These are phyloP conservation scores for Xerus rutilus DNA, from an alignment of 2,797 vertebrate species.

Conservation along the genomic window DNA sequence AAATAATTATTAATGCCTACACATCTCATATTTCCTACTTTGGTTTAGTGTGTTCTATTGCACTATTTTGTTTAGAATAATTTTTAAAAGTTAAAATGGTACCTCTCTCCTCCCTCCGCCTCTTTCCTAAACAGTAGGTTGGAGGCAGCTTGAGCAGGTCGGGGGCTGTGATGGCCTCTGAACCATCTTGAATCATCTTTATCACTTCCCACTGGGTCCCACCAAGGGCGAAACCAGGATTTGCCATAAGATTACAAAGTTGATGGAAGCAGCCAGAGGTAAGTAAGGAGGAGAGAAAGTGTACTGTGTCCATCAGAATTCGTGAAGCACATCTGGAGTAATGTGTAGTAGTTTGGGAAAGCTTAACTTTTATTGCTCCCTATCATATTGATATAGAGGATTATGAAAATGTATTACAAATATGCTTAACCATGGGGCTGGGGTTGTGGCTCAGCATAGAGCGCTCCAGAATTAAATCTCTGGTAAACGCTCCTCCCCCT, in stretches of 20 bases:
- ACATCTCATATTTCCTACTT: background rate
- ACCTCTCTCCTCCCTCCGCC: no score
- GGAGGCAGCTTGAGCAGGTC: background rate
- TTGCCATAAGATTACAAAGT: no score
- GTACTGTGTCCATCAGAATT: background rate
- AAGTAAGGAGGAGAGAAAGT: no score
- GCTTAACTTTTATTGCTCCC: background rate
- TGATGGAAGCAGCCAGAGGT: background rate
- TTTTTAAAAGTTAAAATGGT: slow-evolving; percentile 23
- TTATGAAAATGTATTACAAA: background rate
- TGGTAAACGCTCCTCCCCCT: no score
- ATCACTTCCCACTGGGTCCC: background rate
- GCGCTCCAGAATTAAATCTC: no score
- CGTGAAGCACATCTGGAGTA: background rate
- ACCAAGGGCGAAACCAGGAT: background rate
- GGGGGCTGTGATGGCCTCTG: background rate
- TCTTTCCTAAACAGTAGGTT: background rate
- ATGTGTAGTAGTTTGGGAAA: background rate
- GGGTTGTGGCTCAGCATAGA: no score
- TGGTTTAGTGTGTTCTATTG: background rate
- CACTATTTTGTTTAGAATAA: background rate
- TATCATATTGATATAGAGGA: background rate
- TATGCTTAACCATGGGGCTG: background rate
- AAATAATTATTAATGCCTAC: slow-evolving; percentile 35
- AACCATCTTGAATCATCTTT: background rate